Base-by-base conservation (phyloP, 2,797 vertebrate genomes). In the Tapera naevia region DNA sequence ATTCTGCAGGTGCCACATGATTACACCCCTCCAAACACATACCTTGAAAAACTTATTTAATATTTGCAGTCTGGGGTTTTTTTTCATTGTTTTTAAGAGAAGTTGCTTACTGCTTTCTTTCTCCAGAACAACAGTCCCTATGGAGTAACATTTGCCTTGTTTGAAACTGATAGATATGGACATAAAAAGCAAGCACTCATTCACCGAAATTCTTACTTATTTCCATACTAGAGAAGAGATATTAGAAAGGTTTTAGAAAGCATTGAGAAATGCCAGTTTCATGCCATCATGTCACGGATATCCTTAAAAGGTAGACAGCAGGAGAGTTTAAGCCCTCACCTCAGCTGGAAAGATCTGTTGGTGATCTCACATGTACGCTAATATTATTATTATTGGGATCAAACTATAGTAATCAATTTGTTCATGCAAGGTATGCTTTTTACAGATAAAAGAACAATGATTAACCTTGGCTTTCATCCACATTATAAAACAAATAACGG, bases 41-140 rank as follows among this genome's bases (percentile, higher is more conserved):
- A 22, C 65, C 43, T 37, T 80, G 71, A 89, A 83, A 82, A 78
- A 61, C 22, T 41, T 76, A 25, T 45, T 72, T 80, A 66, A 46
- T 80, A 48, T 93, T 85, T 90, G 60, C 60, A 71, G 56, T 87
- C 67, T 88, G 13, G 8, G 75, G 32, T 0, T 12, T 17, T 67
- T 67, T 93, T 76, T 51, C 60, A 79, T 61, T 43, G 66, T 81
- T 86, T 93, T 94, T 64, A 81, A 75, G 35, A 50, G 22, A 91
- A 80, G 48, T 51, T 54, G 48, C 50, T 91, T 92, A 54, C 41
- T 43, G 45, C n/a, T 62, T 83, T 27, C 54, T 74, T 83, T 73
- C 37, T 71, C 0, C 4, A 33, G 28, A 88, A 80, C 0, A 1
- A 50, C 61, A 69, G 60, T 65, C 54, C 30, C 23, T 37, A 35